Percentiles rank a stretch among this genome's conserved stretches.
These are phyloP conservation scores for Caenorhabditis afra DNA, from an alignment of 2,888 invertebrate genomes.

Conservation along the genomic window DNA sequence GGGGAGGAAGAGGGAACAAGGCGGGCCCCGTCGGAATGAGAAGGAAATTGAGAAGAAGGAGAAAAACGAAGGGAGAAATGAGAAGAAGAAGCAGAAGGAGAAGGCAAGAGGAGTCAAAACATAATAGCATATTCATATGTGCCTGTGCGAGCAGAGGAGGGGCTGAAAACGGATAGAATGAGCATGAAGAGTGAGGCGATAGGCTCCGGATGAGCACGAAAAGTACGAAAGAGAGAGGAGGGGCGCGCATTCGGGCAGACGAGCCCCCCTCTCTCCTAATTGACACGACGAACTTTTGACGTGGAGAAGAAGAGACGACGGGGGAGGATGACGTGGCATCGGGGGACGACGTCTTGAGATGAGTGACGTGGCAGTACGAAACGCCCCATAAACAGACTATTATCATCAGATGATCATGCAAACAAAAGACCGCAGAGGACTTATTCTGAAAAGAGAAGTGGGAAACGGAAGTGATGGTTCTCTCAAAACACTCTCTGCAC, in stretches of 20 bases:
- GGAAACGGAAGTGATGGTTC: no score
- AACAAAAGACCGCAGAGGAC: no score
- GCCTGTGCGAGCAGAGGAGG: neutral
- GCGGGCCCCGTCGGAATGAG: neutral
- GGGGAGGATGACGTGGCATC: neutral
- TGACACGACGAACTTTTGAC: constrained; percentile 4
- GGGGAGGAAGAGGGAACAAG: neutral
- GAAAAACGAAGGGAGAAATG: neutral
- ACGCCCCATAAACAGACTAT: no score
- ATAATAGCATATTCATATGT: constrained; percentile 48
- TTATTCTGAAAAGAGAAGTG: no score
- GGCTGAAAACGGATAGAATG: neutral
- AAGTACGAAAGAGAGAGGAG: neutral
- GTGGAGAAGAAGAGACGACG: neutral
- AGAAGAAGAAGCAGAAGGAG: constrained; percentile 5
- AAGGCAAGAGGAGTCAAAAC: constrained; percentile 17
- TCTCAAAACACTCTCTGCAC: no score
- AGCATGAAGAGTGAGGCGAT: neutral
- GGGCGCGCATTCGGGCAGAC: neutral
- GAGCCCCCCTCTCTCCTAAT: constrained; percentile 2
- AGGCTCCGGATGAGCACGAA: neutral
- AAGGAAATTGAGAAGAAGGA: neutral
- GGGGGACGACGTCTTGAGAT: neutral
- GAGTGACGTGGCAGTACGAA: neutral
- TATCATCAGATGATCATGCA: no score